Conservation (phyloP, 1,140 invertebrate genomes). For the Dicyema japonicum region DNA sequence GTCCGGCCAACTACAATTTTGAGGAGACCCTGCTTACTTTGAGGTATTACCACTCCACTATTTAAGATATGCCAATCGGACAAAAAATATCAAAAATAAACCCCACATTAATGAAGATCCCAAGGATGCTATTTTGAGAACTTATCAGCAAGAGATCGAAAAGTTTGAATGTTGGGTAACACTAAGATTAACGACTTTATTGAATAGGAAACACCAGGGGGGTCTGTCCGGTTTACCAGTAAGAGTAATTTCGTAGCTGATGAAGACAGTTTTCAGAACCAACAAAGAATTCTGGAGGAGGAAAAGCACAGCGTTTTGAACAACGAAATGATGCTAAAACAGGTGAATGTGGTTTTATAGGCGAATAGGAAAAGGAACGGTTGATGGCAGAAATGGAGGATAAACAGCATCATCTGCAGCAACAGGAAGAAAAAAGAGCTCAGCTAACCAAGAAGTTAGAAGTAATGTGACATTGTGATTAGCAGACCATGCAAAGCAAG, state of each 20-base stretch:
- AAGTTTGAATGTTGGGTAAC: conserved; percentile 8
- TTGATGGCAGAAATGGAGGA: conserved; percentile 26
- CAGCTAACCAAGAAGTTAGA: conserved; percentile 24
- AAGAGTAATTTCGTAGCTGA: conserved; percentile 12
- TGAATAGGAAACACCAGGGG: conserved; percentile 3
- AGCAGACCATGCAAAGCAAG: conserved; percentile 43
- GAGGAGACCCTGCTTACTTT: conserved; percentile 69
- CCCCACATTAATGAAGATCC: conserved; percentile 79
- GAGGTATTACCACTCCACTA: conserved; percentile 22
- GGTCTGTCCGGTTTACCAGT: conserved; percentile 12
- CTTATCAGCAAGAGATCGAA: conserved; percentile 3
- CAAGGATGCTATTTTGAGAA: conserved; percentile 28
- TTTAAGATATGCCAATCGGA: conserved; percentile 47
- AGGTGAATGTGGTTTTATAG: conserved; percentile 11
- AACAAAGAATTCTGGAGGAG: conserved; percentile 26
- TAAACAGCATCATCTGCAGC: conserved; percentile 4
- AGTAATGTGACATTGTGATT: conserved; percentile 23
- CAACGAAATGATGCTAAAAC: conserved; percentile 22
- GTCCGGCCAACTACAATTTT: conserved; percentile 69
- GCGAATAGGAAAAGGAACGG: conserved; percentile 27
- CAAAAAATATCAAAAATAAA: conserved; percentile 80
- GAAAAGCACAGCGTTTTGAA: conserved; percentile 22
- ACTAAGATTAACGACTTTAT: too few relatives aligned
- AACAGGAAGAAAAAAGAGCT: conserved; percentile 20
- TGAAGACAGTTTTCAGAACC: neutral